Conservation (phyloP, 2,113 vertebrate genomes). For the Lethenteron camtschaticum region DNA sequence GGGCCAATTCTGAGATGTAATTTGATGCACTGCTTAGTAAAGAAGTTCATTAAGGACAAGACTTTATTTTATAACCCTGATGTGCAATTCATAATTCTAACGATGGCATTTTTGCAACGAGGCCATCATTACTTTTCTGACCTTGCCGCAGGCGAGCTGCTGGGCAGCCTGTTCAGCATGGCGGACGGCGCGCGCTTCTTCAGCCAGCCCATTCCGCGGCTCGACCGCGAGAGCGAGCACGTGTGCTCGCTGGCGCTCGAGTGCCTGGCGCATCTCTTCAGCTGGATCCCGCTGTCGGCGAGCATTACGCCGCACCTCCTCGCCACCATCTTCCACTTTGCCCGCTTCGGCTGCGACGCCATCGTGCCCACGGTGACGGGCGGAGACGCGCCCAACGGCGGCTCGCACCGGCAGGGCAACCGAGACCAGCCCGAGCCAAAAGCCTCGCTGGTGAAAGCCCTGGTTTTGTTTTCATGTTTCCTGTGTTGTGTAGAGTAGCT, state of each 20-base stretch:
- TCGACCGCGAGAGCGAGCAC: slow-evolving; percentile 71
- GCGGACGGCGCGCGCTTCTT: slow-evolving; percentile 54
- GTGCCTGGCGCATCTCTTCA: slow-evolving; percentile 92
- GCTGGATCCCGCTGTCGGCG: slow-evolving; percentile 89
- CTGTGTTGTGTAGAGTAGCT: too few relatives aligned
- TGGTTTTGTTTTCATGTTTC: too few relatives aligned
- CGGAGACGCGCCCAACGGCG: slow-evolving; percentile 17
- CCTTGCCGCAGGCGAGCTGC: slow-evolving; percentile 19
- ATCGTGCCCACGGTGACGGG: slow-evolving; percentile 27
- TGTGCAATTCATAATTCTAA: too few relatives aligned
- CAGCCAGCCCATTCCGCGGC: slow-evolving; percentile 55
- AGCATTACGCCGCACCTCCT: slow-evolving; percentile 87
- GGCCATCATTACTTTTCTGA: too few relatives aligned
- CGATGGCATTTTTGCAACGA: too few relatives aligned
- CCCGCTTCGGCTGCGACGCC: slow-evolving; percentile 75
- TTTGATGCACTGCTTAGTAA: too few relatives aligned
- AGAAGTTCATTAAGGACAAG: too few relatives aligned
- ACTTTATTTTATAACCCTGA: too few relatives aligned
- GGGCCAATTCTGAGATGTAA: too few relatives aligned
- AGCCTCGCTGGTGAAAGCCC: slow-evolving; percentile 27
- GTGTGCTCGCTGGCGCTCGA: slow-evolving; percentile 73
- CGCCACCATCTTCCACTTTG: slow-evolving; percentile 90
- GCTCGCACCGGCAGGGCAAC: slow-evolving; percentile 39
- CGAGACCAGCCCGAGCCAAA: slow-evolving; percentile 24
- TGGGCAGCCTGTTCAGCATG: slow-evolving; percentile 62